Percentiles rank a stretch among this genome's conserved stretches.
Evolutionary conservation across 37 sponge, comb jelly and placozoan species (phyloP).

Genomic region (Theonella swinhoei): DNA sequence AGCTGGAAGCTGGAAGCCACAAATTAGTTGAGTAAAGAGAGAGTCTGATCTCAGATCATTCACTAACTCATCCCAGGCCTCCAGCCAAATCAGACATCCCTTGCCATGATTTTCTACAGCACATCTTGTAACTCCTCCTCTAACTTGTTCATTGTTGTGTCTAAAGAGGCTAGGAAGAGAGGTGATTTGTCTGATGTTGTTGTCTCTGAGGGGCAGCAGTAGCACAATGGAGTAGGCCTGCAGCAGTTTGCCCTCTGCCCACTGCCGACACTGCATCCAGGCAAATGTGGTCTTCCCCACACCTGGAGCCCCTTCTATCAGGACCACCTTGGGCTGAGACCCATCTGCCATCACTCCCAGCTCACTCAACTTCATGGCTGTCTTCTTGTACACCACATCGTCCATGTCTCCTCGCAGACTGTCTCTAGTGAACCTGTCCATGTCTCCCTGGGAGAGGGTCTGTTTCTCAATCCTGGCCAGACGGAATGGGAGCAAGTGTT

Average conservation of each 20-base stretch:
- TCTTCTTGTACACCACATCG: constrained; percentile 16
- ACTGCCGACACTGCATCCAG: constrained; percentile 10
- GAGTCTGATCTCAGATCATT: not conserved
- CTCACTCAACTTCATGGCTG: not conserved
- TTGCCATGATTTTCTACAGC: not conserved
- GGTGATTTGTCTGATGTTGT: constrained; percentile 5
- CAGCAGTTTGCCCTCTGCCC: constrained; percentile 16
- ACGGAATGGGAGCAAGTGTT: not conserved
- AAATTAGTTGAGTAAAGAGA: constrained; percentile 8
- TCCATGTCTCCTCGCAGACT: constrained; percentile 4
- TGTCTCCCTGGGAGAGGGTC: too few species aligned
- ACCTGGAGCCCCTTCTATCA: constrained; percentile 28
- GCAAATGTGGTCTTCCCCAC: constrained; percentile 24
- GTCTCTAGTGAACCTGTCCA: constrained; percentile 3
- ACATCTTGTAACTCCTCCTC: not conserved
- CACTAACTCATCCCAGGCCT: constrained; percentile 21
- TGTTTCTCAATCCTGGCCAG: constrained; percentile 14
- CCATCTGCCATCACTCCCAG: not conserved
- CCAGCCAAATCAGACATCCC: constrained; percentile 9
- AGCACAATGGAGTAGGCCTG: constrained; percentile 10
- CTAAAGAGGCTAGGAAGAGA: constrained; percentile 21
- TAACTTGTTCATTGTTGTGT: not conserved
- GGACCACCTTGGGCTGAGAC: not conserved
- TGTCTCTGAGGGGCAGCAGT: constrained; percentile 16
- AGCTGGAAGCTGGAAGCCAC: constrained; percentile 8